Conservation (phyloP, 2,113 vertebrate genomes). For the Austrofundulus limnaeus region DNA sequence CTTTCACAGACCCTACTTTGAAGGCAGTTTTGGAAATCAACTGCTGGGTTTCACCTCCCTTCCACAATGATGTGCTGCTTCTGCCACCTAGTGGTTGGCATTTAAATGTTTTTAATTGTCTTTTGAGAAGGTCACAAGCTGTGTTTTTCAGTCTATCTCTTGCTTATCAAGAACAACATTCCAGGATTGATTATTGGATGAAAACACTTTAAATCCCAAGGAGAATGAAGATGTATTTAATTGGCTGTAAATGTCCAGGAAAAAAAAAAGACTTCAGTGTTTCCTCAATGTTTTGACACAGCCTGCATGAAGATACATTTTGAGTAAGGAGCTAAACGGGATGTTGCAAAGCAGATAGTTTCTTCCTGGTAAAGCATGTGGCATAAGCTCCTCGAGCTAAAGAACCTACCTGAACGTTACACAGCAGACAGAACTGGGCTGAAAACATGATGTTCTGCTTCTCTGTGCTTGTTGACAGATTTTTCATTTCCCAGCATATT, state of each 20-base stretch:
- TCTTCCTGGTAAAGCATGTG: slow-evolving; percentile 34
- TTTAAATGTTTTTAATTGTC: slow-evolving; percentile 45
- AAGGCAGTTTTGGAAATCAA: slow-evolving; percentile 24
- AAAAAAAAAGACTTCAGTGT: slow-evolving; percentile 15
- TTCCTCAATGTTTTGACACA: slow-evolving; percentile 3
- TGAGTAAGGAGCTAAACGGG: slow-evolving; percentile 49
- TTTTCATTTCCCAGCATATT: slow-evolving; percentile 52
- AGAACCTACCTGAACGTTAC: slow-evolving; percentile 9
- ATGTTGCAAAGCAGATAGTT: slow-evolving; percentile 44
- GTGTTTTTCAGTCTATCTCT: slow-evolving; percentile 45
- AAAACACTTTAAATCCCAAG: neutral
- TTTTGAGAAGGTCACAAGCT: slow-evolving; percentile 52
- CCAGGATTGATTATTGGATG: neutral
- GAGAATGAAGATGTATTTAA: slow-evolving; percentile 3
- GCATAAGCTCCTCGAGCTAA: slow-evolving; percentile 7
- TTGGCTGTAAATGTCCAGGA: slow-evolving; percentile 17
- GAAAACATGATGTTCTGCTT: slow-evolving; percentile 30
- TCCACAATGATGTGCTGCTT: slow-evolving; percentile 65
- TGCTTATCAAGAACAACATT: slow-evolving; percentile 24
- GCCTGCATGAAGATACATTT: slow-evolving; percentile 25
- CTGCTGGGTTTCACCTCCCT: neutral
- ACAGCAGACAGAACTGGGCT: slow-evolving; percentile 6
- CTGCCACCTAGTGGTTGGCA: slow-evolving; percentile 76
- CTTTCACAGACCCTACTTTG: slow-evolving; percentile 29
- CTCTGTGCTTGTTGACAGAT: slow-evolving; percentile 28